Evolutionary conservation across 2,113 vertebrate genomes (phyloP).

Genomic region (Corythoichthys haematopterus): DNA sequence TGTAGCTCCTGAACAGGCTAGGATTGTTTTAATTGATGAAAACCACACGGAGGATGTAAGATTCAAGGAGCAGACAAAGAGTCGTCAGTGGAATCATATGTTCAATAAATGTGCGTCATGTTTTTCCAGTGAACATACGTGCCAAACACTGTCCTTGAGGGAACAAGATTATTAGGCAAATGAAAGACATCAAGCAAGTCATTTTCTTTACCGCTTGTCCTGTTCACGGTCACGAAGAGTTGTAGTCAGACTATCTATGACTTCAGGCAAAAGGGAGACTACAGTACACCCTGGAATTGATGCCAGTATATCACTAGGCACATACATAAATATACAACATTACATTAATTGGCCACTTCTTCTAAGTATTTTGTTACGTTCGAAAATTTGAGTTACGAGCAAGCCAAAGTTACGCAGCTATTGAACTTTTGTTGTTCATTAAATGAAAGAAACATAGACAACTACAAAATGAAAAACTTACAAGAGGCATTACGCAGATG

Average conservation of each 20-base stretch:
- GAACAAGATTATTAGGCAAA: constrained; percentile 26
- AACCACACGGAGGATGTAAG: constrained; percentile 37
- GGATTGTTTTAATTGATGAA: constrained; percentile 50
- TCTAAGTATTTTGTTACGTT: too few species aligned
- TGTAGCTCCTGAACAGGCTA: constrained; percentile 44
- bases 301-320: neutral
- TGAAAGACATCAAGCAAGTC: neutral
- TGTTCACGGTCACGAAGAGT: neutral
- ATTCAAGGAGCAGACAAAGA: constrained; percentile 46
- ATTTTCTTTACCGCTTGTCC: neutral
- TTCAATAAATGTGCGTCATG: constrained; percentile 41
- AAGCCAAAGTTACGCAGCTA: too few species aligned
- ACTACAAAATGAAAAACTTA: too few species aligned
- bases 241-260: neutral
- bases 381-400: too few species aligned
- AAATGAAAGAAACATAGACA: too few species aligned
- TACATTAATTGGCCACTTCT: too few species aligned
- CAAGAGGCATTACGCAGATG: too few species aligned
- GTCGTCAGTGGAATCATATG: constrained; percentile 26
- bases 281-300: neutral
- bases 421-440: too few species aligned
- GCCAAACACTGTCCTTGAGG: constrained; percentile 26
- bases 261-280: neutral
- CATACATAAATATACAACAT: neutral
- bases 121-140: constrained; percentile 47